phyloP scores from a whole-genome alignment of 2,888 invertebrate species.

The Sycophila texana region DNA sequence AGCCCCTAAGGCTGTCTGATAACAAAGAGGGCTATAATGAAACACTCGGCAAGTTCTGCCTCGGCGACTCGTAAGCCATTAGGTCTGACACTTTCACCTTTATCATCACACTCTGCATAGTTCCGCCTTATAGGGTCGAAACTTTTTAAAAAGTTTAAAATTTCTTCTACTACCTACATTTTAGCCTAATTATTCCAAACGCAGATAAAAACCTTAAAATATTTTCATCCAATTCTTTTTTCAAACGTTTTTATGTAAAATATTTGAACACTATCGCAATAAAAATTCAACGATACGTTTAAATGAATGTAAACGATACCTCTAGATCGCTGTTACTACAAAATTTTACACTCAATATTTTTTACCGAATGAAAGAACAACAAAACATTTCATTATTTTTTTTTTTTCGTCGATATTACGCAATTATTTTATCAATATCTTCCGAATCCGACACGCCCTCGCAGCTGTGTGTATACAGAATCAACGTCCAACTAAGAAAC shows the following conservation, averaged over 20 bases:
- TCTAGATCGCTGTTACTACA: neutral
- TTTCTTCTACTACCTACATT: constrained; percentile 2
- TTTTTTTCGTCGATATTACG: constrained; percentile 36
- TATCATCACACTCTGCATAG: constrained; percentile 7
- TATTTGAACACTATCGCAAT: too few relatives aligned
- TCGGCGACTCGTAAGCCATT: constrained; percentile 58
- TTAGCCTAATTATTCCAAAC: neutral
- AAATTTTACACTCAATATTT: neutral
- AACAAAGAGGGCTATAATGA: constrained; percentile 60
- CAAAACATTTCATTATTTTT: neutral
- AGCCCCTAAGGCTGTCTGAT: constrained; percentile 58
- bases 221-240: too few relatives aligned
- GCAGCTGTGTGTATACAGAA: constrained; percentile 18
- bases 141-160: constrained; percentile 1
- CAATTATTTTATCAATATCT: constrained; percentile 42
- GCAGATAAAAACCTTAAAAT: too few relatives aligned
- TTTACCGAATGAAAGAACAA: constrained; percentile 39
- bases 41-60: constrained; percentile 59
- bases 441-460: neutral
- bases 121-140: constrained; percentile 8
- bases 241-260: too few relatives aligned
- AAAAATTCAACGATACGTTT: too few relatives aligned
- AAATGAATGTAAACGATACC: too few relatives aligned
- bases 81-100: constrained; percentile 62
- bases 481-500: constrained; percentile 53